Evolutionary conservation across 1,140 invertebrate genomes (phyloP).

Genomic region (Euura lappo): DNA sequence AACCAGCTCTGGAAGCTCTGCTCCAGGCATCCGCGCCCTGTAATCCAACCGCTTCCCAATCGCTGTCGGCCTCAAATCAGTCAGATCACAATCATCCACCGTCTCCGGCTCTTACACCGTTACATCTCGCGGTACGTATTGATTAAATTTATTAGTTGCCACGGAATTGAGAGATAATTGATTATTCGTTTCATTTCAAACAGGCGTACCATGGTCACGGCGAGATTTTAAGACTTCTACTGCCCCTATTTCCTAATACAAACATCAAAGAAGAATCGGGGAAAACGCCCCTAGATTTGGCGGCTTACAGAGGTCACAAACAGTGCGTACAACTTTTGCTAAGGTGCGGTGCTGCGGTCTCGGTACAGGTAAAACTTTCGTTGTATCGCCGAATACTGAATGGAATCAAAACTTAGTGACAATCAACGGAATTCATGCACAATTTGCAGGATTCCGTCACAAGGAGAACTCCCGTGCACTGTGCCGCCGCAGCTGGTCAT

Average conservation of each 20-base stretch:
- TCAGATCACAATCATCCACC: conserved; percentile 31
- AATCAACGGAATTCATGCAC: not conserved
- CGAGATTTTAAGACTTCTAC: conserved; percentile 60
- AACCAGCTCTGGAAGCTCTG: conserved; percentile 47
- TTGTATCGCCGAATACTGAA: not conserved
- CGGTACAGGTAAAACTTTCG: conserved; percentile 40
- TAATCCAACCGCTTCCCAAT: conserved; percentile 1
- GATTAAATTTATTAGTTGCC: conserved; percentile 23
- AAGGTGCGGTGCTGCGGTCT: conserved; percentile 58
- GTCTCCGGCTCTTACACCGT: conserved; percentile 58
- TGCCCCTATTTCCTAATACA: conserved; percentile 62
- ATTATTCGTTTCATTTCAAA: conserved; percentile 7
- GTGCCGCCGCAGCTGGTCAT: conserved; percentile 69
- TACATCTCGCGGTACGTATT: conserved; percentile 65
- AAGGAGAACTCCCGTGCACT: conserved; percentile 67
- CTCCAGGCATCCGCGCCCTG: conserved; percentile 35
- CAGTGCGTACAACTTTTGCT: conserved; percentile 63
- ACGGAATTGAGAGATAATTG: conserved; percentile 9
- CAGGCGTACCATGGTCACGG: conserved; percentile 63
- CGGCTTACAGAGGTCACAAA: conserved; percentile 63
- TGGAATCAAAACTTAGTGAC: not conserved
- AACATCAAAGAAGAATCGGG: conserved; percentile 65
- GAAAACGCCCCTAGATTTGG: conserved; percentile 67
- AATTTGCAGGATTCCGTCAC: conserved; percentile 51
- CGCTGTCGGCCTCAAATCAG: conserved; percentile 11